Conservation (phyloP, 2,113 vertebrate genomes). For the Channa maculata region DNA sequence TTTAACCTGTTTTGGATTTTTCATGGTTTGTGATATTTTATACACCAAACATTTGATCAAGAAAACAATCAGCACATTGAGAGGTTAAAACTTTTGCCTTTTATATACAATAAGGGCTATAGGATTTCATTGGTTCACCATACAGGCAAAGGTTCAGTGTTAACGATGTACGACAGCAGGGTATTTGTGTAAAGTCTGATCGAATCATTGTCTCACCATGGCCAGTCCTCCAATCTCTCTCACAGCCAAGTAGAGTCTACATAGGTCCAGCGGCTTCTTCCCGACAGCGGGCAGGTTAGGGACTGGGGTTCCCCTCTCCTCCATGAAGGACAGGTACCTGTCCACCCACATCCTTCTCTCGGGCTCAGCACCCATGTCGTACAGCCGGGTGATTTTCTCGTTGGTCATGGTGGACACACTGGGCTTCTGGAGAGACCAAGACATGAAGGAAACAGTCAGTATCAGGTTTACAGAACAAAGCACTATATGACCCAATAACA, state of each 20-base stretch:
- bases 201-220: slow-evolving; percentile 84
- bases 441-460: slow-evolving; percentile 8
- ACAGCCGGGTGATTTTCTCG: slow-evolving; percentile 92
- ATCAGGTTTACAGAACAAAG: background rate
- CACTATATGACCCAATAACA: too few species aligned
- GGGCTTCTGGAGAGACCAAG: slow-evolving; percentile 85
- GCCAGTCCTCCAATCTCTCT: slow-evolving; percentile 94
- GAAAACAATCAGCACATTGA: too few species aligned
- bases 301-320: slow-evolving; percentile 91
- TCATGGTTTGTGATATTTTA: too few species aligned
- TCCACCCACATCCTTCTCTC: slow-evolving; percentile 93
- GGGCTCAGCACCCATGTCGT: slow-evolving; percentile 90
- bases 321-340: slow-evolving; percentile 94
- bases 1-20: too few species aligned
- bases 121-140: too few species aligned
- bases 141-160: too few species aligned
- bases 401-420: slow-evolving; percentile 89
- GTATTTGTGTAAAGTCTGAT: too few species aligned
- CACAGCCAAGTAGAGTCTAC: slow-evolving; percentile 91
- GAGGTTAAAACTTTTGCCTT: too few species aligned
- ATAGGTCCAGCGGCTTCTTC: slow-evolving; percentile 94
- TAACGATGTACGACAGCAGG: too few species aligned
- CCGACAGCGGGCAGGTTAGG: slow-evolving; percentile 90
- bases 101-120: too few species aligned
- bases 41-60: too few species aligned